Evolutionary conservation across 2,888 invertebrate genomes (phyloP), one percentile per base, ranked within the genome.

Genomic region (Physocephala rufipes): DNA sequence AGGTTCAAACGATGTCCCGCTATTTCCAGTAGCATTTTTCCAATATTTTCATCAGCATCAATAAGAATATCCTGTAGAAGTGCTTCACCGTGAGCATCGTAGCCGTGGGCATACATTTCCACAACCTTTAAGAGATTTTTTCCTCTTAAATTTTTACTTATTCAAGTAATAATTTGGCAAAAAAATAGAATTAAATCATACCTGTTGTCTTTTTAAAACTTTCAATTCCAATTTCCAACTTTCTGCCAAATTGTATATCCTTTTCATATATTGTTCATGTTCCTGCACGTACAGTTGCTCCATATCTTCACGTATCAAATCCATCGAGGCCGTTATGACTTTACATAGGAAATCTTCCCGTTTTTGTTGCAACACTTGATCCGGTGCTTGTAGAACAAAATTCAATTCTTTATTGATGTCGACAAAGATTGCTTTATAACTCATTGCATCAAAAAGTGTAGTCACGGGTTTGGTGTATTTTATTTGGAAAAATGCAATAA

Each of bases 1-100:
- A 91, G 88, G 82, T 91, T 90, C 73, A 97, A 86, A 75, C 97
- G 89, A 82, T 93, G 91, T 7, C 93, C 95, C n/a, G 93, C 93
- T 69, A 97, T 90, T 30, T 91, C 90, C 30, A 96, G 85, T 72
- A 97, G 87, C 75, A 92, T 90, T 1, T 89, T 87, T 13, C 94
- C 91, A 71, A 96, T 84, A 58, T 89, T 86, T 78, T 90, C 90
- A n/a, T 90, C 89, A 74, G 94, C 91, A 36, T 36, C 36, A 9
- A n/a, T n/a, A 70, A 89, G 89, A 5, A 95, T 89, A 24, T 90
- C 87, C 16, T 89, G 85, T 43, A 94, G 86, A 65, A 92, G 87
- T 87, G 92, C 87, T 77, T 88, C 88, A 4, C 90, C 91, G 62
- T 90, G 82, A 3, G 82, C 80, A 83, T 91, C 91, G 79, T 89